Conservation (phyloP, 2,888 invertebrate species). For the Stenotaenia linearis region DNA sequence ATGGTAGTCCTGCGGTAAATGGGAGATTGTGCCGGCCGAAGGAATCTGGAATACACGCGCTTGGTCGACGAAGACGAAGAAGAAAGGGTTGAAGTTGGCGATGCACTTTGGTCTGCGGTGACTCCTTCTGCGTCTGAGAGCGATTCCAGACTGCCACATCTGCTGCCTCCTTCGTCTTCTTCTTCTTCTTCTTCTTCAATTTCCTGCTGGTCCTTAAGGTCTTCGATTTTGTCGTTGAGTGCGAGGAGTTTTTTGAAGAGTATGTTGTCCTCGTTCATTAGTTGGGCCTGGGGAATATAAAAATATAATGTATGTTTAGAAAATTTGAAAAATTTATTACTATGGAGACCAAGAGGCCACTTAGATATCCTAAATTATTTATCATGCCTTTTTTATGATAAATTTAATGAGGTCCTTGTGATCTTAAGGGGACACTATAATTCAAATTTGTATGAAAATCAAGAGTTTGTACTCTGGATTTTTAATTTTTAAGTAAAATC, state of each 20-base stretch:
- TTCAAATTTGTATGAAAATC: too few relatives aligned
- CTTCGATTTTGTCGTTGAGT: conserved; percentile 31
- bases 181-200: too few relatives aligned
- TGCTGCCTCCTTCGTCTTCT: background rate
- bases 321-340: too few relatives aligned
- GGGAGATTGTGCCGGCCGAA: background rate
- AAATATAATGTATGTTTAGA: too few relatives aligned
- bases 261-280: conserved; percentile 32
- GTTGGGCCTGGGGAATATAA: conserved; percentile 31
- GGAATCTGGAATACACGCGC: background rate
- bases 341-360: too few relatives aligned
- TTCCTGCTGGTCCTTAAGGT: conserved; percentile 33
- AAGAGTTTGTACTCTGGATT: too few relatives aligned
- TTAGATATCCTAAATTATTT: too few relatives aligned
- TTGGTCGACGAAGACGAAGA: conserved; percentile 17
- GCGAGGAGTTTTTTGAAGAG: conserved; percentile 33
- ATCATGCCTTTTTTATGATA: too few relatives aligned
- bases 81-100: conserved; percentile 14
- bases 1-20: background rate
- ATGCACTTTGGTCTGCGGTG: conserved; percentile 17
- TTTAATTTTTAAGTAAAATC: too few relatives aligned
- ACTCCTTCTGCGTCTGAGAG: conserved; percentile 30
- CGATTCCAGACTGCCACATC: background rate
- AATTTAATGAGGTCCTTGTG: too few relatives aligned
- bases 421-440: too few relatives aligned